Evolutionary conservation across 1,140 invertebrate species (phyloP).

Genomic region (Parapsyche elsis): DNA sequence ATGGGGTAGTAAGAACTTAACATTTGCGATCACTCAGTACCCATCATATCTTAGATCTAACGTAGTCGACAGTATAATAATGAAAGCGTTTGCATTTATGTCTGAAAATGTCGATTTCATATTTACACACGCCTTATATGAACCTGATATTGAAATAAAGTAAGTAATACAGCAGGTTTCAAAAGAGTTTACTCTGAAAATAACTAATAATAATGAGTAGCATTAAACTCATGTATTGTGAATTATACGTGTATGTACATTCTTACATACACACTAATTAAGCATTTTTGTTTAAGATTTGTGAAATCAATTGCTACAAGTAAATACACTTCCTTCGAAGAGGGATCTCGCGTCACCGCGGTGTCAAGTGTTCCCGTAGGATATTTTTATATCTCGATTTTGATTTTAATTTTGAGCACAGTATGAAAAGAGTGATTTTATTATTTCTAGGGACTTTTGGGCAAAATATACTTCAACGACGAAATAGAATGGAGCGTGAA

Average conservation of each 20-base stretch:
- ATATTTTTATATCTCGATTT: neutral
- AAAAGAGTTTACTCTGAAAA: no score
- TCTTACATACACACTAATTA: no score
- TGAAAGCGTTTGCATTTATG: constrained; percentile 2
- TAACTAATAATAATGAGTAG: neutral
- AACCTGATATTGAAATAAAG: constrained; percentile 18
- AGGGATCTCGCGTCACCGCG: neutral
- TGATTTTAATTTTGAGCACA: neutral
- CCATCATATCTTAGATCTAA: neutral
- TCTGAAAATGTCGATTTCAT: neutral
- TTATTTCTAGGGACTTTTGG: neutral
- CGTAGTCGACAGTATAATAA: neutral
- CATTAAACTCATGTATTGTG: no score
- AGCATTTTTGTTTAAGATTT: constrained; percentile 12
- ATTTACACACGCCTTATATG: neutral
- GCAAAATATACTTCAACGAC: constrained; percentile 9
- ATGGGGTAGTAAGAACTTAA: constrained; percentile 3
- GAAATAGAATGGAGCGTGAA: neutral
- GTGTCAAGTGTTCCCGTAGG: constrained; percentile 1
- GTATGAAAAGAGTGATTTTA: neutral
- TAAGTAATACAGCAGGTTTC: no score
- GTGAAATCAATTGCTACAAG: neutral
- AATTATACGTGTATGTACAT: neutral
- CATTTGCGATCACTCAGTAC: neutral
- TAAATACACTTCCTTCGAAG: neutral